Evolutionary conservation across 2,797 vertebrate species (phyloP).

Genomic region (Calcarius lapponicus): DNA sequence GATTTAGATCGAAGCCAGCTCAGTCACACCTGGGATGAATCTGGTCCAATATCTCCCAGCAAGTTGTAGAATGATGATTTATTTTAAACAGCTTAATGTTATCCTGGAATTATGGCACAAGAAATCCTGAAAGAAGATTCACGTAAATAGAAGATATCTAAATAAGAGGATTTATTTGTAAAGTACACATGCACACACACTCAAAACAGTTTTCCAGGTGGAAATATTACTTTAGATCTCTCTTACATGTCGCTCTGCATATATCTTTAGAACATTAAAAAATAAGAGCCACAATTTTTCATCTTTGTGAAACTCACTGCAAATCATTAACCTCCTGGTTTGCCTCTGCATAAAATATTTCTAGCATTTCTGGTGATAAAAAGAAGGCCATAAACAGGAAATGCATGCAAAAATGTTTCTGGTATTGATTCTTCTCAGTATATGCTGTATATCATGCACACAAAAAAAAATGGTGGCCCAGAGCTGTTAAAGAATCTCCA

Average conservation of each 20-base stretch:
- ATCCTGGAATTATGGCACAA: not conserved
- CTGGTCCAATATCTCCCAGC: not conserved
- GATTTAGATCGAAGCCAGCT: not conserved
- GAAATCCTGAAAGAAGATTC: not conserved
- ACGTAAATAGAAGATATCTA: not conserved
- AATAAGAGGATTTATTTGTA: not conserved
- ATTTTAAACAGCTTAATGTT: constrained; percentile 6
- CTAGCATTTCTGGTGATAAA: not conserved
- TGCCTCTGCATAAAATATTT: not conserved
- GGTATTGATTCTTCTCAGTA: not conserved
- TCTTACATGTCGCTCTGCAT: not conserved
- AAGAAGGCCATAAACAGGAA: not conserved
- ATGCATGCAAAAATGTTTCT: not conserved
- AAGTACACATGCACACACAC: not conserved
- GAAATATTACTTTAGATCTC: not conserved
- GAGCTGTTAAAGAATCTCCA: not conserved
- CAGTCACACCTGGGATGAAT: not conserved
- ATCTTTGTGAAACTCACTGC: not conserved
- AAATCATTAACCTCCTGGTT: not conserved
- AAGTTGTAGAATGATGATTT: not conserved
- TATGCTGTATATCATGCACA: not conserved
- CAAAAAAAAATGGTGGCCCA: not conserved
- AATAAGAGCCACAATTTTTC: not conserved
- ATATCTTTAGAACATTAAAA: not conserved
- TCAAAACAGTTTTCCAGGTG: not conserved